Conservation (phyloP, 2,797 vertebrate species). For the Rhinichthys osculus region DNA sequence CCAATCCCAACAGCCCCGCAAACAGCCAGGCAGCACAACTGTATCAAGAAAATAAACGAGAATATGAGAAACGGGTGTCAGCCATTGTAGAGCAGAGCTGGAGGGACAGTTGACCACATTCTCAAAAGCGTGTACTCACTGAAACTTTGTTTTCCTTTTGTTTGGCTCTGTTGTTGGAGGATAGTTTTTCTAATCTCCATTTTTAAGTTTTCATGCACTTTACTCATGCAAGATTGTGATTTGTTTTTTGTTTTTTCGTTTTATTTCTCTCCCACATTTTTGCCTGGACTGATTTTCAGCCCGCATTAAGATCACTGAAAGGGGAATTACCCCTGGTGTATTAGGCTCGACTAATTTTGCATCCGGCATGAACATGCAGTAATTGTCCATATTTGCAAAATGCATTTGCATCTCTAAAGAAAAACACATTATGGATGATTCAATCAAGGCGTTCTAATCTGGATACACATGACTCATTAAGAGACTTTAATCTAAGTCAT, state of each 20-base stretch:
- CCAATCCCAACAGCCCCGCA: constrained; percentile 98
- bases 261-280: constrained; percentile 18
- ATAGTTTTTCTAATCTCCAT: constrained; percentile 60
- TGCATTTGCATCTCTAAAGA: background rate
- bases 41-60: constrained; percentile 99
- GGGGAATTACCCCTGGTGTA: background rate
- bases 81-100: constrained; percentile 99
- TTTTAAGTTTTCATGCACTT: constrained; percentile 86
- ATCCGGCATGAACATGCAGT: constrained; percentile 30
- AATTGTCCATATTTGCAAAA: constrained; percentile 15
- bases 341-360: constrained; percentile 59
- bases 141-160: constrained; percentile 65
- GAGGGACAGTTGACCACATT: constrained; percentile 93
- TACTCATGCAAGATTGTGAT: constrained; percentile 69
- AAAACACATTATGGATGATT: background rate
- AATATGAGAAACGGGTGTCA: constrained; percentile 98
- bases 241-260: constrained; percentile 12
- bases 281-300: constrained; percentile 26
- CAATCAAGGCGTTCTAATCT: background rate
- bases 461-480: background rate
- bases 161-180: constrained; percentile 55
- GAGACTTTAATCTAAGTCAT: background rate
- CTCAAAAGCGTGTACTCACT: constrained; percentile 57
- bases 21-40: constrained; percentile 99
- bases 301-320: constrained; percentile 4